Base-by-base conservation (phyloP, 92 coral and sea anemone genomes). In the Umimayanthus chanpuru region DNA sequence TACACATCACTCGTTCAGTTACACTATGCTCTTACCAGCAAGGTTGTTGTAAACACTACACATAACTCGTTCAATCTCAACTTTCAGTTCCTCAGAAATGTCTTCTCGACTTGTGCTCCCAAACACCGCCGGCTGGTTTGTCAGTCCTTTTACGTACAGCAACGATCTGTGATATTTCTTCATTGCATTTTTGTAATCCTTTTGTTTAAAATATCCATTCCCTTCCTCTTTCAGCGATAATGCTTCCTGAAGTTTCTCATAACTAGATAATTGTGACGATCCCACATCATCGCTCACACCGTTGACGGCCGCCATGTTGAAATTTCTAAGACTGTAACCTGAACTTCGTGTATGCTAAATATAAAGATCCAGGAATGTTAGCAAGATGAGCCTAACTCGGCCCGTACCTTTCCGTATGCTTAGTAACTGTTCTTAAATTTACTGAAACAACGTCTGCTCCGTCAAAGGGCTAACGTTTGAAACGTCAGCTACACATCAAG, bases 111-210 rank as follows among this genome's bases (percentile, higher is more conserved):
- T 73, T 10, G 85, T 70, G 49, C 73, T 93, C 25, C 82, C 79
- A 20, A 82, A 77, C 4, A 88, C 29, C 1, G 88, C 61, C 2
- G 92, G 94, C 50, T 81, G 91, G 58, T 89, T 94, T 28, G 79
- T 67, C 23, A 96, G 84, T 20, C 99, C 99, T 85, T 89, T 93
- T 25, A 94, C 95, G 83, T 93, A 88, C 85, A 96, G 81, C 82
- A 96, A 76, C 28, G 98, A 95, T 25, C 85, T 87, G 85, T 96
- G 99, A 73, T 96, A 96, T 56, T 89, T 95, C 85, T 93, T 96
- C 93, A 95, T 93, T 16, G 99, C 99, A 23, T 85, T 80, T 72
- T 89, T 91, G 73, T 90, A 93, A 70, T 95, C 93, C 66, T 90
- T 89, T 73, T 92, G 93, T 86, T 95, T 96, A 81, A 93, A 93